Conservation (phyloP, 2,797 vertebrate genomes). For the Halcyon smyrnensis region DNA sequence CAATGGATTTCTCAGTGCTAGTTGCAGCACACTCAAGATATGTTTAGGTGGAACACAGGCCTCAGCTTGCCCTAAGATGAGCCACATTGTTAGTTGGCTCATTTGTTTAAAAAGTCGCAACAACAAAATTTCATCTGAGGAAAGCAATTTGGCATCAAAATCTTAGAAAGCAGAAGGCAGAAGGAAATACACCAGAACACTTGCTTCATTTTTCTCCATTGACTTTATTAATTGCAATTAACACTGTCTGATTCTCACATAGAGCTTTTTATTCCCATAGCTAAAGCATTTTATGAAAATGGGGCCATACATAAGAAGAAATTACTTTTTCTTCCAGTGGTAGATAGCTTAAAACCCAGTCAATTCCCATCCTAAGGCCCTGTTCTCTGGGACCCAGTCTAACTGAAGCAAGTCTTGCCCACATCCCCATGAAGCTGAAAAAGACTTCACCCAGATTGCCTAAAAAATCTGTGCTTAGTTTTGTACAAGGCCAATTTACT, state of each 20-base stretch:
- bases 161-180: not conserved
- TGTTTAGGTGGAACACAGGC: not conserved
- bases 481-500: not conserved
- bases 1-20: not conserved
- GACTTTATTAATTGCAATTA: not conserved
- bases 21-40: not conserved
- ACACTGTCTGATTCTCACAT: not conserved
- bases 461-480: rapidly evolving
- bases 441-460: not conserved
- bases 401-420: not conserved
- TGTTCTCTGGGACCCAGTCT: not conserved
- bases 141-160: not conserved
- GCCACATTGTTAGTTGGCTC: not conserved
- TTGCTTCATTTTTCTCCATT: not conserved
- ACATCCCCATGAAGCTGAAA: not conserved
- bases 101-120: not conserved
- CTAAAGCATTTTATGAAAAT: not conserved
- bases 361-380: not conserved
- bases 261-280: not conserved
- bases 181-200: not conserved
- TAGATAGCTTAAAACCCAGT: not conserved
- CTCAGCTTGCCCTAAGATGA: not conserved
- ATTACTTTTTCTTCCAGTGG: not conserved
- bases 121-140: not conserved
- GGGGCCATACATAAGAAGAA: not conserved